A percentile compares a stretch with the other conserved stretches of the same genome.
These are phyloP conservation scores for Eristalis intricaria DNA, from an alignment of 2,888 invertebrate species.

Conservation along the genomic window DNA sequence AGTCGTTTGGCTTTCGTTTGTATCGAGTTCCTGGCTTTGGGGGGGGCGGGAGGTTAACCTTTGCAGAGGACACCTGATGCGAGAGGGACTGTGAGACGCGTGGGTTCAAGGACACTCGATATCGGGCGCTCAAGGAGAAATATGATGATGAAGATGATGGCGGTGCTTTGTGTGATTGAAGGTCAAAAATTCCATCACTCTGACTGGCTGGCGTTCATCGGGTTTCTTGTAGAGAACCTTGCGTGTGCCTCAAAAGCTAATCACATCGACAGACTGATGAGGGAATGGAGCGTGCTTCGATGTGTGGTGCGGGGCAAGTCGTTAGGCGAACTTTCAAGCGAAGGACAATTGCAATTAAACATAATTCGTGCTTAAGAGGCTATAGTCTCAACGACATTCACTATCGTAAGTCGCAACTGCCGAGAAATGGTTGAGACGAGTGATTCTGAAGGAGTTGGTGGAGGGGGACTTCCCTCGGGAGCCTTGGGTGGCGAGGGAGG, in stretches of 20 bases:
- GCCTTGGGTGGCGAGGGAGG: too few relatives aligned
- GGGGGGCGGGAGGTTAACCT: constrained; percentile 9
- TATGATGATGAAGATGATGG: not conserved
- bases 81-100: not conserved
- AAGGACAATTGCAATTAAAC: too few relatives aligned
- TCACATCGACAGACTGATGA: not conserved
- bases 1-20: not conserved
- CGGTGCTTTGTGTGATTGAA: not conserved
- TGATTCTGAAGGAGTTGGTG: too few relatives aligned
- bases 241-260: not conserved
- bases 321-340: too few relatives aligned
- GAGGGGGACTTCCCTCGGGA: too few relatives aligned
- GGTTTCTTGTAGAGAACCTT: not conserved
- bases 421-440: too few relatives aligned
- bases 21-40: too few relatives aligned
- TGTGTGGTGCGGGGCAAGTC: too few relatives aligned
- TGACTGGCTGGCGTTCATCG: not conserved
- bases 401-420: too few relatives aligned
- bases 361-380: too few relatives aligned
- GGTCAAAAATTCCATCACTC: not conserved
- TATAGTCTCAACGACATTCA: too few relatives aligned
- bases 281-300: too few relatives aligned
- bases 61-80: constrained; percentile 24
- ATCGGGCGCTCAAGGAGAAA: not conserved
- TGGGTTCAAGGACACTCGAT: not conserved